Evolutionary conservation across 2,113 vertebrate genomes (phyloP).

Genomic region (Calyptommatus sinebrachiatus): DNA sequence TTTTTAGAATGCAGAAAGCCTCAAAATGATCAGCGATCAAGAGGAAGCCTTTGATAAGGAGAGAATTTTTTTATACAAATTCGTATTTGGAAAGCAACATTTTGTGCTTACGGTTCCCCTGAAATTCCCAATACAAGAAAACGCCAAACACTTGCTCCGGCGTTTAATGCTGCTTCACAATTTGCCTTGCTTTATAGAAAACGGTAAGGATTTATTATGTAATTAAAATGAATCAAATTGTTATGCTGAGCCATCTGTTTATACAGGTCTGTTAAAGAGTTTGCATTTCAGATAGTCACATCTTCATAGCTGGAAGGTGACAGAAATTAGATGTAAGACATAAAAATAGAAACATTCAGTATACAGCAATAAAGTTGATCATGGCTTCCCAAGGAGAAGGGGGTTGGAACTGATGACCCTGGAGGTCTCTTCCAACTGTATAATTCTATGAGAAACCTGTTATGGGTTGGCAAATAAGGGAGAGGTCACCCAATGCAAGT

Average conservation of each 20-base stretch:
- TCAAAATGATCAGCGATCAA: conserved; percentile 84
- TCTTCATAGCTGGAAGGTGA: not conserved
- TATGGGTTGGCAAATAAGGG: too few relatives aligned
- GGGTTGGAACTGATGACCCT: too few relatives aligned
- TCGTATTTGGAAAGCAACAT: conserved; percentile 78
- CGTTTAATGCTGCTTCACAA: conserved; percentile 88
- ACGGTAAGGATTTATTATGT: conserved; percentile 72
- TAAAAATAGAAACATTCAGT: too few relatives aligned
- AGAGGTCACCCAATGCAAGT: too few relatives aligned
- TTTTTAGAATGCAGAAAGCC: conserved; percentile 23
- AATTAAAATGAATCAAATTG: not conserved
- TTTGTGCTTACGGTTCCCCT: conserved; percentile 87
- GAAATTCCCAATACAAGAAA: conserved; percentile 85
- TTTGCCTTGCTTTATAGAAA: conserved; percentile 90
- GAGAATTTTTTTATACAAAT: conserved; percentile 88
- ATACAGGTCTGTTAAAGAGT: not conserved
- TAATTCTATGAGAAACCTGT: too few relatives aligned
- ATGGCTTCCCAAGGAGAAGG: too few relatives aligned
- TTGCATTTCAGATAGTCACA: not conserved
- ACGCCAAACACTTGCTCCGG: conserved; percentile 84
- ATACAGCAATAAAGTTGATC: too few relatives aligned
- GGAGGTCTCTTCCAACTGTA: too few relatives aligned
- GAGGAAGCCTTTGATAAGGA: conserved; percentile 71
- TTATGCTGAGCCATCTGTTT: not conserved
- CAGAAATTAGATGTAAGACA: not conserved